Base-by-base conservation (phyloP, 2,113 vertebrate species). In the Anthoscopus minutus region DNA sequence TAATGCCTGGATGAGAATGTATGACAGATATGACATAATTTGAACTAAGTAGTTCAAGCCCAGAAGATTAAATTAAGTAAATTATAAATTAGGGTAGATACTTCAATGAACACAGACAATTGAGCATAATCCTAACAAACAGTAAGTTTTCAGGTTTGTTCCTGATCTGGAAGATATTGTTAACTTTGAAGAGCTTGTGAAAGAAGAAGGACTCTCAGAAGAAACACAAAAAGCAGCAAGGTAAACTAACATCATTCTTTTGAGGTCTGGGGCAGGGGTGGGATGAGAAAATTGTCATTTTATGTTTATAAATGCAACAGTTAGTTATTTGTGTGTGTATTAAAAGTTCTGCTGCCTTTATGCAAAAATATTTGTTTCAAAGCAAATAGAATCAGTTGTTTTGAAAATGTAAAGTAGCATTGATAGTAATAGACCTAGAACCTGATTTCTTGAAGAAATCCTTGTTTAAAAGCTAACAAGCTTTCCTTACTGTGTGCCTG, bases 151-250 rank as follows among this genome's bases (percentile, higher is more conserved):
- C 93, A 99, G 99, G 96, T 99, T 99, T 96, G 99, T 99, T 92
- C 99, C 99, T 31, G 99, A 99, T 96, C 98, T 99, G 94, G 99
- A 99, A 98, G 99, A 99, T 93, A 99, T 99, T 17, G 99, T 99
- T 51, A 99, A 99, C 97, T 99, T 99, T 97, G 99, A 99, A 97
- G 99, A 99, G 97, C 97, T 99, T 83, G 99, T 99, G 83, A 99
- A 99, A 97, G 99, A 99, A 96, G 99, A 99, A 96, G 98, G 97
- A 13, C 98, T 99, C 42, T 98, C 99, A 15, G 99, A 99, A 96
- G 99, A 99, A 97, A 99, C 99, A 4, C 98, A 98, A 88, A 99
- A 97, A 97, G 98, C 99, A 89, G 99, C 99, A 50, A 98, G 99
- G 99, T 99, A 98, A 80, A 38, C 4, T 51, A 33, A 40, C 48